A percentile compares a stretch with the other conserved stretches of the same genome.
Conservation (phyloP, 2,888 invertebrate species). For the Nomada hirtipes region DNA sequence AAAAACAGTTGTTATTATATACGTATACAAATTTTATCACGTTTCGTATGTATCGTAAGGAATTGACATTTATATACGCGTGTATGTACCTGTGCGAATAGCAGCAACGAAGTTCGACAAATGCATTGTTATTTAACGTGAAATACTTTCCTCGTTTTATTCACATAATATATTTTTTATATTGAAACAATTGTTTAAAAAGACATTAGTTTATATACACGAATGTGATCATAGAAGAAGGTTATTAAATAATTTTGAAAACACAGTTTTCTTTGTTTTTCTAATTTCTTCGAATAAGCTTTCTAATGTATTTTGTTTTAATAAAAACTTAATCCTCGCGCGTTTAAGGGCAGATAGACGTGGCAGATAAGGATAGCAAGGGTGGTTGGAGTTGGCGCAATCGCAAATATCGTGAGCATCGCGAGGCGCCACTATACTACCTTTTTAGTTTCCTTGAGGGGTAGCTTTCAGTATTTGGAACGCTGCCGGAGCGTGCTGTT, state of each 20-base stretch:
- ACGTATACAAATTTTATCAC: constrained; percentile 13
- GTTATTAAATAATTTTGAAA: no score
- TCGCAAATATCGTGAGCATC: constrained; percentile 56
- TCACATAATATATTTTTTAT: neutral
- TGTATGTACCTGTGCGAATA: neutral
- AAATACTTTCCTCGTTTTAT: neutral
- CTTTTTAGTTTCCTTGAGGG: constrained; percentile 50
- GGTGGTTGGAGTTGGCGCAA: constrained; percentile 48
- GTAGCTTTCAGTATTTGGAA: constrained; percentile 51
- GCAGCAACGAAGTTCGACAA: neutral
- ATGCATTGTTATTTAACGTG: neutral
- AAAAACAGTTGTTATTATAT: neutral
- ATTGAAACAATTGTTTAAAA: neutral
- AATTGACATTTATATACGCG: neutral
- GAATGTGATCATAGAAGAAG: neutral
- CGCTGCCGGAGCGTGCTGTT: constrained; percentile 63
- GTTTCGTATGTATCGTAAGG: neutral
- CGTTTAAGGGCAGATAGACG: neutral
- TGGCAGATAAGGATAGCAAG: constrained; percentile 26
- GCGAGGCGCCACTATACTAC: constrained; percentile 64
- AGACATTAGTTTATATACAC: no score
- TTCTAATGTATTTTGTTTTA: neutral
- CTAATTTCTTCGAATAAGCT: no score
- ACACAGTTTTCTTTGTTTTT: no score
- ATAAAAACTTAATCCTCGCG: neutral